Conservation (phyloP, 92 coral and sea anemone genomes). For the Parazoanthus swiftii region DNA sequence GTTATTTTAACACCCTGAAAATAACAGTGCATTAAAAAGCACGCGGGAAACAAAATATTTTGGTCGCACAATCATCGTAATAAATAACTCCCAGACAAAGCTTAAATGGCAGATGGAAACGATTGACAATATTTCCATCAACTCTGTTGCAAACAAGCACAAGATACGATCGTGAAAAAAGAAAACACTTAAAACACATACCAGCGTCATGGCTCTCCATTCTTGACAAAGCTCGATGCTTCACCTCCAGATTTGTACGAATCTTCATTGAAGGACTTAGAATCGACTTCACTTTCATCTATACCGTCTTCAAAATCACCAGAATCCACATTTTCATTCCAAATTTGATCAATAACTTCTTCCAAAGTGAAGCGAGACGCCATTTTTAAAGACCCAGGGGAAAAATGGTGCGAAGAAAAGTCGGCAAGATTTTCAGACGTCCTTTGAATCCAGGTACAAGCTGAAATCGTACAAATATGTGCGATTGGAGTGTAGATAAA, state of each 20-base stretch:
- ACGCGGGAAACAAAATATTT: too few species aligned
- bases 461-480: constrained; percentile 30
- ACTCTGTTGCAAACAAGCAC: constrained; percentile 18
- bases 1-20: too few species aligned
- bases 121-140: constrained; percentile 11
- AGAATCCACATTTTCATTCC: constrained; percentile 3
- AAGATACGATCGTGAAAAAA: constrained; percentile 1
- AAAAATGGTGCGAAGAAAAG: constrained; percentile 24
- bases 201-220: constrained; percentile 36
- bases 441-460: not conserved
- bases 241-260: constrained; percentile 30
- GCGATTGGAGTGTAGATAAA: constrained; percentile 3
- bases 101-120: constrained; percentile 15
- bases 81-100: not conserved
- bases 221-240: constrained; percentile 29
- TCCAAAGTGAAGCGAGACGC: constrained; percentile 25
- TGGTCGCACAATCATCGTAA: too few species aligned
- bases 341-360: constrained; percentile 24
- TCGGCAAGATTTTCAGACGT: constrained; percentile 22
- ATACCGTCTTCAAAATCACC: constrained; percentile 36
- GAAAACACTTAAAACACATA: constrained; percentile 25
- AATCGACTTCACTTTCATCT: constrained; percentile 26
- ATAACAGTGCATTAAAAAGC: too few species aligned
- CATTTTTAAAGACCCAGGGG: constrained; percentile 37
- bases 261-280: constrained; percentile 29